Conservation (phyloP, 2,888 invertebrate genomes). For the Isotomurus palustris region DNA sequence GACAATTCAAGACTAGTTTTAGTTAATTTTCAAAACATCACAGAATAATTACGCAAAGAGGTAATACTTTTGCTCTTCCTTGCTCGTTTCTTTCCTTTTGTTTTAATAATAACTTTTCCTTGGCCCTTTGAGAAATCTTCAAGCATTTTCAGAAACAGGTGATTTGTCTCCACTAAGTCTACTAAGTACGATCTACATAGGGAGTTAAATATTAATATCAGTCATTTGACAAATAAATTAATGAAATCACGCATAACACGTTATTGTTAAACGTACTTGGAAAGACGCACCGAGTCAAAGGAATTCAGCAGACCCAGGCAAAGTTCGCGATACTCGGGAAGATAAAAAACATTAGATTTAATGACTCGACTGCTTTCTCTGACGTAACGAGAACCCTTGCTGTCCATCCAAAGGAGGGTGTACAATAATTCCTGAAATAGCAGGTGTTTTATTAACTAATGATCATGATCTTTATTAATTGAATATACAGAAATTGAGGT, state of each 20-base stretch:
- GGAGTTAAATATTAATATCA: too few relatives aligned
- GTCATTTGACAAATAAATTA: too few relatives aligned
- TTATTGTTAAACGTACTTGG: too few relatives aligned
- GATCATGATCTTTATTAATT: too few relatives aligned
- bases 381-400: slow-evolving; percentile 64
- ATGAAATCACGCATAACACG: too few relatives aligned
- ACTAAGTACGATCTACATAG: slow-evolving; percentile 72
- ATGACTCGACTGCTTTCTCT: slow-evolving; percentile 77
- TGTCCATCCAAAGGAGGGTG: slow-evolving; percentile 78
- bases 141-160: slow-evolving; percentile 86
- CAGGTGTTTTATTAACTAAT: too few relatives aligned
- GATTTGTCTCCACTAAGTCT: slow-evolving; percentile 83
- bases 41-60: slow-evolving; percentile 20
- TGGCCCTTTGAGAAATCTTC: slow-evolving; percentile 54
- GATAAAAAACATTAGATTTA: slow-evolving; percentile 87
- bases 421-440: slow-evolving; percentile 80
- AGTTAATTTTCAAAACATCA: slow-evolving; percentile 18
- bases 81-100: slow-evolving; percentile 47
- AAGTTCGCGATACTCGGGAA: slow-evolving; percentile 88
- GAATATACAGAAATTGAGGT: too few relatives aligned
- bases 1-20: slow-evolving; percentile 5
- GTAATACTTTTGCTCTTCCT: slow-evolving; percentile 55
- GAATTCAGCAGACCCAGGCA: slow-evolving; percentile 71
- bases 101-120: slow-evolving; percentile 59
- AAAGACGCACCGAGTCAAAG: slow-evolving; percentile 81